Evolutionary conservation across 2,113 vertebrate genomes (phyloP).

Genomic region (Cololabis saira): DNA sequence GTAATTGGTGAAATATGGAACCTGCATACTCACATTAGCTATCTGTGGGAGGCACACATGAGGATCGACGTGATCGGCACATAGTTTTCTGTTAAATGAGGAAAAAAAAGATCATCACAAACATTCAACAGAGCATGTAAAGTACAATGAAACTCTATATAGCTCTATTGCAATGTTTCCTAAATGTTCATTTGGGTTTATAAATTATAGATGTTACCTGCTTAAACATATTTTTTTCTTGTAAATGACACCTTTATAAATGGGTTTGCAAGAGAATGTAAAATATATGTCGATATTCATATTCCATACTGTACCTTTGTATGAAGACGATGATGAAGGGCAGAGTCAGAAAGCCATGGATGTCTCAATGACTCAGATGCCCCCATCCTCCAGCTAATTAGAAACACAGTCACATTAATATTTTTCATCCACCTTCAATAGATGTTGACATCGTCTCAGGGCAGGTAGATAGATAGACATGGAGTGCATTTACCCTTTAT

Average conservation of each 20-base stretch:
- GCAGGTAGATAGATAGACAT: neutral
- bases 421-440: neutral
- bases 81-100: conserved; percentile 76
- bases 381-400: conserved; percentile 93
- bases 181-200: neutral
- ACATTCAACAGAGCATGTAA: neutral
- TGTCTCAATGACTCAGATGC: conserved; percentile 93
- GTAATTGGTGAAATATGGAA: neutral
- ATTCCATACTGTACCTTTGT: conserved; percentile 88
- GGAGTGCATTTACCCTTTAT: conserved; percentile 86
- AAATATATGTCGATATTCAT: too few relatives aligned
- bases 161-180: neutral
- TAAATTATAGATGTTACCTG: too few relatives aligned
- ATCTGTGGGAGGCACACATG: conserved; percentile 70
- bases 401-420: conserved; percentile 13
- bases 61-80: conserved; percentile 81
- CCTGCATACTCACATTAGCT: conserved; percentile 70
- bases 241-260: too few relatives aligned
- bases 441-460: neutral
- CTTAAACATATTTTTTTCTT: too few relatives aligned
- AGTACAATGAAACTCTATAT: neutral
- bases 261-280: too few relatives aligned
- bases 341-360: conserved; percentile 90
- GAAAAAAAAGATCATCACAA: neutral
- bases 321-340: conserved; percentile 85